phyloP scores from a whole-genome alignment of 2,797 vertebrate genomes.

The Ptychobarbus kaznakovi region DNA sequence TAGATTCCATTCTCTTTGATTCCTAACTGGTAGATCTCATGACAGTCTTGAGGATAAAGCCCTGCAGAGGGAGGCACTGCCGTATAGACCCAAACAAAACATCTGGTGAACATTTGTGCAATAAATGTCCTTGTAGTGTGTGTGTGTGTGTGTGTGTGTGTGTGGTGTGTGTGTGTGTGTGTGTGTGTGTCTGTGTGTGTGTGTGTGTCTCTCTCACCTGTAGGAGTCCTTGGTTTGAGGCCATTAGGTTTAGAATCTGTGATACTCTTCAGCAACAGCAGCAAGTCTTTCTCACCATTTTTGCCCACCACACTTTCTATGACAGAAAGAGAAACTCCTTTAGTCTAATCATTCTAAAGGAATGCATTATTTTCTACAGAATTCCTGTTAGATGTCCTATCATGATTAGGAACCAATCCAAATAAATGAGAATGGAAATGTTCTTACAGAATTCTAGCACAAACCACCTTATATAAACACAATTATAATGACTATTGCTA shows the following conservation, averaged over 20 bases:
- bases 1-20: conserved; percentile 86
- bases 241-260: conserved; percentile 64
- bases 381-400: not conserved
- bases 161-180: not conserved
- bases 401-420: not conserved
- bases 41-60: conserved; percentile 80
- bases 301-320: conserved; percentile 76
- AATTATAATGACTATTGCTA: not conserved
- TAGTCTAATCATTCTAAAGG: not conserved
- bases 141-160: no score
- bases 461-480: not conserved
- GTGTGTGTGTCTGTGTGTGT: not conserved
- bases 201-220: conserved; percentile 67
- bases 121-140: not conserved
- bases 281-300: conserved; percentile 79
- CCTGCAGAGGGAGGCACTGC: conserved; percentile 73
- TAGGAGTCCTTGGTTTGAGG: conserved; percentile 65
- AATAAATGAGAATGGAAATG: not conserved
- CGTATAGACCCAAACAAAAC: conserved; percentile 44
- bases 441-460: not conserved
- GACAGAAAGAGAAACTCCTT: not conserved
- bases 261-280: conserved; percentile 81
- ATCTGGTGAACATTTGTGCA: conserved; percentile 37
- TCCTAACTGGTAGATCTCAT: conserved; percentile 82
- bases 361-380: not conserved